Evolutionary conservation across 2,113 vertebrate species (phyloP).

Genomic region (Corythoichthys intestinalis): DNA sequence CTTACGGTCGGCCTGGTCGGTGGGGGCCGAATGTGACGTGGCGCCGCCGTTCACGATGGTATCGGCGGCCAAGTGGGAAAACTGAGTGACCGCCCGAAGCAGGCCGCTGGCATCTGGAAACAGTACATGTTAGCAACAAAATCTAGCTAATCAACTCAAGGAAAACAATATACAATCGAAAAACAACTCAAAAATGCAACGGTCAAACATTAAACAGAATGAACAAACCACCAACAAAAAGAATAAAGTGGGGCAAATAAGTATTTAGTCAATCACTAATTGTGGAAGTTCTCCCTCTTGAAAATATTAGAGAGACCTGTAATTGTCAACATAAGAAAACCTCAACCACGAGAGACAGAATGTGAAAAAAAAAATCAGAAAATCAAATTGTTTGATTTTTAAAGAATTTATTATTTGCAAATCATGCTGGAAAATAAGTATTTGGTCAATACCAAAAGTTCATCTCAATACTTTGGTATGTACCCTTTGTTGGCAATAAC

Average conservation of each 20-base stretch:
- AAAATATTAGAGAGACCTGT: too few species aligned
- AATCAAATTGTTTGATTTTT: too few species aligned
- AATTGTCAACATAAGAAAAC: too few species aligned
- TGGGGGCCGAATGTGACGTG: constrained; percentile 80
- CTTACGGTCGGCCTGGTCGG: constrained; percentile 87
- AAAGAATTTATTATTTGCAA: too few species aligned
- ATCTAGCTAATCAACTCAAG: background rate
- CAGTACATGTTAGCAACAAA: background rate
- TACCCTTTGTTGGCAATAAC: background rate
- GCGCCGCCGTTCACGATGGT: constrained; percentile 82
- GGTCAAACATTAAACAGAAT: background rate
- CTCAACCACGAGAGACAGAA: too few species aligned
- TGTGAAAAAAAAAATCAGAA: too few species aligned
- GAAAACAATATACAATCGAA: too few species aligned
- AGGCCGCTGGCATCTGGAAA: constrained; percentile 74
- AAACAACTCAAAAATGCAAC: background rate
- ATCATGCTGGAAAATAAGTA: too few species aligned
- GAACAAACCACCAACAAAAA: background rate
- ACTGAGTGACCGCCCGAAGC: constrained; percentile 79
- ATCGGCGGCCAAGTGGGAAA: constrained; percentile 84
- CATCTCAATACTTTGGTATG: too few species aligned
- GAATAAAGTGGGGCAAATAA: background rate
- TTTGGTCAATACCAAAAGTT: too few species aligned
- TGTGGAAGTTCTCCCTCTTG: too few species aligned
- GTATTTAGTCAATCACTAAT: too few species aligned